Evolutionary conservation across 2,888 invertebrate species (phyloP), one percentile per base, ranked within the genome.

Genomic region (Clusia tigrina): DNA sequence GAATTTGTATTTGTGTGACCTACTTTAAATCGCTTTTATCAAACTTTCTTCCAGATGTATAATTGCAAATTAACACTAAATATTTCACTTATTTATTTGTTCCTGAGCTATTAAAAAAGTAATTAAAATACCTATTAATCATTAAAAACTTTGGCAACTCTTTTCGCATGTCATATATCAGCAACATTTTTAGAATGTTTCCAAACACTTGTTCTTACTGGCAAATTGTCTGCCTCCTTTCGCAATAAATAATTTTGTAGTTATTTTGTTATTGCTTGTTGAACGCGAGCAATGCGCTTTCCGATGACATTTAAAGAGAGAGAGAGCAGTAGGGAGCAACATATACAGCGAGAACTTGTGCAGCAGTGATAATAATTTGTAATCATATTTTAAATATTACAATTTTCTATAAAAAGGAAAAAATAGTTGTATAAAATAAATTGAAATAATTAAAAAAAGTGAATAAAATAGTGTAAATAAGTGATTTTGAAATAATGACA

Each of bases 401-500:
- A 9, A 12, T 32, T 32, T 32, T 32, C 6, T 6, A 12, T 6
- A 6, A 32, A 32, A 32, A 32, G 32, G 12, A 32, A 12, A 12
- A 32, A 32, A 32, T 12, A 9, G 32, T 32, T 32, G 32, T 32
- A 12, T 32, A 12, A 32, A 32, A 12, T 32, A 9, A 32, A 12
- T 53, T 42, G 55, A 62, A 65, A 54, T 42, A 42, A 38, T n/a
- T n/a, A n/a, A n/a, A 38, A 15, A 15, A 38, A 58, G 10, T 37
- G n/a, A 22, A 52, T 52, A 22, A 25, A n/a, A 25, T 24, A 25
- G 22, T n/a, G 5, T 48, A 46, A 56, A 62, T 53, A 58, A 38
- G 9, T 52, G 32, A 22, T 52, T 32, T 52, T 25, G 24, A 37
- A 55, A 67, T 66, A 62, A 89, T 89, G 89, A 89, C 89, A 71